Conservation (phyloP, 2,888 invertebrate species). For the Mesopsocus fuscifrons region DNA sequence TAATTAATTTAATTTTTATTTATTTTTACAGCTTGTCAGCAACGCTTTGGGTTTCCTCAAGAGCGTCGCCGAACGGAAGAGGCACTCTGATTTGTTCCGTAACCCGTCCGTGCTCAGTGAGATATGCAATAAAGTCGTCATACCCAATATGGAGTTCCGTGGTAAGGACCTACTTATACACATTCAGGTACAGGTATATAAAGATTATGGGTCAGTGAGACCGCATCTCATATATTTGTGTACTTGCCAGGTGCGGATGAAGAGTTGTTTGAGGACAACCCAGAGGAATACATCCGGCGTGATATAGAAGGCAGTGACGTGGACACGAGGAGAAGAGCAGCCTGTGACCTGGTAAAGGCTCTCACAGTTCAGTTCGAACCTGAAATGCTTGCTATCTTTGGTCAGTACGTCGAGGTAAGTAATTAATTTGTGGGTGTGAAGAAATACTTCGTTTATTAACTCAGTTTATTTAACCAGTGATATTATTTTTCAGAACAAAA, state of each 20-base stretch:
- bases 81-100: conserved; percentile 77
- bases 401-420: conserved; percentile 62
- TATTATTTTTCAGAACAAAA: no score
- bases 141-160: conserved; percentile 95
- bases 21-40: conserved; percentile 60
- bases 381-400: conserved; percentile 73
- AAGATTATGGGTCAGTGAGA: no score
- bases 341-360: conserved; percentile 90
- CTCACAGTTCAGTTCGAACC: conserved; percentile 74
- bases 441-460: conserved; percentile 19
- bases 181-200: no score
- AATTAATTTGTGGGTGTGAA: no score
- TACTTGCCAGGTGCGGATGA: conserved; percentile 83
- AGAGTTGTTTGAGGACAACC: conserved; percentile 94
- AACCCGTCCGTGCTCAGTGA: conserved; percentile 67
- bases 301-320: conserved; percentile 98
- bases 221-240: no score
- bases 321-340: conserved; percentile 86
- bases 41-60: conserved; percentile 91
- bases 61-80: conserved; percentile 78
- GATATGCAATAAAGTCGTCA: conserved; percentile 96
- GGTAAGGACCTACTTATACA: conserved; percentile 31
- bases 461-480: no score
- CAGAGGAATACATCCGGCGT: conserved; percentile 88
- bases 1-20: conserved; percentile 4